Conservation (phyloP, 30 jellyfish, hydroid and myxozoan species). For the Hydractinia symbiolongicarpus region DNA sequence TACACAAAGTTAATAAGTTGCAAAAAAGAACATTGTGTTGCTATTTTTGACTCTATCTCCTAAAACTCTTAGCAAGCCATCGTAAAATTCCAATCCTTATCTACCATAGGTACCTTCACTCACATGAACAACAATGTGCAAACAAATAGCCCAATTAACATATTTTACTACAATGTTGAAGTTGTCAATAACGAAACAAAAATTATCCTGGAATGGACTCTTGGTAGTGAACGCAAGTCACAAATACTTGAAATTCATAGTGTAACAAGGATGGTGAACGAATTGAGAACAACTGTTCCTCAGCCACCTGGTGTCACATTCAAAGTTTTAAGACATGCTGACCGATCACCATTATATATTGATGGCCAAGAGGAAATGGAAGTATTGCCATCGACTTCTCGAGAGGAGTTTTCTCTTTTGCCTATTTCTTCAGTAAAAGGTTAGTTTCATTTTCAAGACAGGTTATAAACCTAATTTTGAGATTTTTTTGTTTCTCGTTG, state of each 20-base stretch:
- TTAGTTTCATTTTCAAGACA: not conserved
- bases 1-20: too few species aligned
- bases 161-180: constrained; percentile 91
- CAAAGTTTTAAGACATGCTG: constrained; percentile 56
- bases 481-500: not conserved
- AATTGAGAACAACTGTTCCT: constrained; percentile 83
- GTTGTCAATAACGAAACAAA: constrained; percentile 74
- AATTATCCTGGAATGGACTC: constrained; percentile 83
- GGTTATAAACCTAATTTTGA: not conserved
- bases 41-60: too few species aligned
- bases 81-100: too few species aligned
- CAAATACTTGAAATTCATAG: constrained; percentile 60
- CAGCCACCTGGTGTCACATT: constrained; percentile 96
- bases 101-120: constrained; percentile 38
- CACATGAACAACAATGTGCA: constrained; percentile 36
- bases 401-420: constrained; percentile 87
- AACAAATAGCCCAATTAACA: constrained; percentile 40
- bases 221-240: constrained; percentile 75
- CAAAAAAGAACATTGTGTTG: too few species aligned
- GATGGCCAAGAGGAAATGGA: constrained; percentile 74
- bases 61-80: too few species aligned
- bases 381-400: constrained; percentile 74
- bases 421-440: constrained; percentile 71
- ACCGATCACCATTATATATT: constrained; percentile 57
- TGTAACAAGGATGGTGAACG: constrained; percentile 89